A percentile compares a stretch with the other conserved stretches of the same genome.
Evolutionary conservation across 1,140 invertebrate species (phyloP).

Genomic region (Drosophila guanche): DNA sequence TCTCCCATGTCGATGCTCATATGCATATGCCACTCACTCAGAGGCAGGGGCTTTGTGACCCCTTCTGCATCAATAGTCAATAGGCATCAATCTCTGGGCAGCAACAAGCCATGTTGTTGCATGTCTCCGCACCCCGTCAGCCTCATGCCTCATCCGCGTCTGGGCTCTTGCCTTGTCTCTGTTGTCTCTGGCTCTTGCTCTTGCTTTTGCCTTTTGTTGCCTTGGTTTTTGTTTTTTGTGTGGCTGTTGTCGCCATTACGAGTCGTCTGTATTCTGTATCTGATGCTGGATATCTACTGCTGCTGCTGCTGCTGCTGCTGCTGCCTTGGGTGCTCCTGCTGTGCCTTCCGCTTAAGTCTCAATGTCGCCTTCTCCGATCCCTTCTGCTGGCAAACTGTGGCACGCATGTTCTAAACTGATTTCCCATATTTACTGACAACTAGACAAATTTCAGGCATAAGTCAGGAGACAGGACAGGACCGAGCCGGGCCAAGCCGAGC

Average conservation of each 20-base stretch:
- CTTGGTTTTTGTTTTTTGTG: conserved; percentile 16
- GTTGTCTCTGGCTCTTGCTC: not conserved
- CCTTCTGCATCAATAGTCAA: conserved; percentile 75
- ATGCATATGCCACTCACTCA: conserved; percentile 74
- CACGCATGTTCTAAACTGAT: conserved; percentile 82
- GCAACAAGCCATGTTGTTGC: conserved; percentile 67
- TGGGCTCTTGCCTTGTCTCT: no score
- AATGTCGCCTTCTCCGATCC: conserved; percentile 58
- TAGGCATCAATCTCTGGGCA: conserved; percentile 74
- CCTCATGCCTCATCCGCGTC: conserved; percentile 7
- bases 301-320: no score
- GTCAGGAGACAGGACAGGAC: conserved; percentile 57
- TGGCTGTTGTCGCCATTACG: conserved; percentile 76
- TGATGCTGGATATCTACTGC: conserved; percentile 79
- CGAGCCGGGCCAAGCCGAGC: conserved; percentile 20
- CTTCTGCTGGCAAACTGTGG: conserved; percentile 46
- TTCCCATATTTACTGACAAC: conserved; percentile 84
- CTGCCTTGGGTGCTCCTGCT: conserved; percentile 66
- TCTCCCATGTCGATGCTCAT: conserved; percentile 54
- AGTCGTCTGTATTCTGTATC: conserved; percentile 58
- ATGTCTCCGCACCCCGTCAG: conserved; percentile 38
- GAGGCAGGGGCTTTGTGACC: conserved; percentile 15
- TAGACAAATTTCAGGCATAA: conserved; percentile 83
- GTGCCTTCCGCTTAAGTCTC: conserved; percentile 81
- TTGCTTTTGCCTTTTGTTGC: conserved; percentile 4